These are phyloP conservation scores for Megalops atlanticus DNA, from an alignment of 2,113 vertebrate species.

Conservation along the genomic window DNA sequence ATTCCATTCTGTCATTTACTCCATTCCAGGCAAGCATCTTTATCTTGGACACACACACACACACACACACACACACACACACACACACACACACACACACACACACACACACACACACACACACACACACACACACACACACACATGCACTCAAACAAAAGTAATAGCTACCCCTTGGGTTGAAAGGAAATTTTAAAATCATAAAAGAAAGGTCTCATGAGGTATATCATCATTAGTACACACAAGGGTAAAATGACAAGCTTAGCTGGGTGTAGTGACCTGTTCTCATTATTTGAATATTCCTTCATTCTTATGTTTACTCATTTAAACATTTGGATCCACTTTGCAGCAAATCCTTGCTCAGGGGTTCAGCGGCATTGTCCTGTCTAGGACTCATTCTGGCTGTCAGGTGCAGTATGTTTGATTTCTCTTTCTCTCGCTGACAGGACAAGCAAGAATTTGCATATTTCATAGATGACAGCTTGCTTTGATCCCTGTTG, in stretches of 20 bases:
- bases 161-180: too few species aligned
- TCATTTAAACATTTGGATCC: too few species aligned
- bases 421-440: conserved; percentile 25
- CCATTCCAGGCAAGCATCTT: neutral
- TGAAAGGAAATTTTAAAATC: too few species aligned
- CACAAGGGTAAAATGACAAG: too few species aligned
- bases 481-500: conserved; percentile 55
- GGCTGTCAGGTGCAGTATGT: conserved; percentile 42
- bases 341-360: neutral
- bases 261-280: too few species aligned
- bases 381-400: neutral
- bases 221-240: too few species aligned
- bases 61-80: conserved; percentile 4
- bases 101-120: conserved; percentile 8
- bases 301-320: too few species aligned
- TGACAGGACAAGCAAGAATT: conserved; percentile 54
- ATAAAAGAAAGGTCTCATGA: too few species aligned
- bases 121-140: conserved; percentile 9
- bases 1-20: conserved; percentile 9
- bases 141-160: neutral
- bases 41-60: conserved; percentile 13
- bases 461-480: conserved; percentile 59
- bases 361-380: neutral
- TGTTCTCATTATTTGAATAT: too few species aligned
- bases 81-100: neutral